These are phyloP conservation scores for Scaptodrosophila latifasciaeformis DNA, from an alignment of 2,888 invertebrate species.

Conservation along the genomic window DNA sequence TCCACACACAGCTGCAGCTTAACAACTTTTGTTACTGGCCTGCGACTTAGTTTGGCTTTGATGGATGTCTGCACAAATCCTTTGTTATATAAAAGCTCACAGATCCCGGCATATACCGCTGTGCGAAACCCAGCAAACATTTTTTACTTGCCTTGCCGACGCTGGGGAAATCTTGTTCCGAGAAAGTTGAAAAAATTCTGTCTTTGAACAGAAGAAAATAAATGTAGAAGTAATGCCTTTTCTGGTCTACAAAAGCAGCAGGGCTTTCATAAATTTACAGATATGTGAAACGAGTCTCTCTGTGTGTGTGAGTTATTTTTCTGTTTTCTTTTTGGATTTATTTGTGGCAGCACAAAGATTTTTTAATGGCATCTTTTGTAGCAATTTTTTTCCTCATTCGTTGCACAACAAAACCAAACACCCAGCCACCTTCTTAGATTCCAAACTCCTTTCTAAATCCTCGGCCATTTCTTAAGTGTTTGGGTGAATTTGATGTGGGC, in stretches of 20 bases:
- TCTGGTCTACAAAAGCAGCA: too few relatives aligned
- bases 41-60: conserved; percentile 65
- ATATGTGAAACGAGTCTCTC: background rate
- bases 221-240: too few relatives aligned
- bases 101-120: background rate
- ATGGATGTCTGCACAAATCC: conserved; percentile 50
- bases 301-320: conserved; percentile 20
- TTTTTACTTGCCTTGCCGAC: too few relatives aligned
- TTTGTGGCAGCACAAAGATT: conserved; percentile 66
- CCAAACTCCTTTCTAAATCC: conserved; percentile 39
- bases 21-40: conserved; percentile 56
- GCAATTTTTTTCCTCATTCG: conserved; percentile 64
- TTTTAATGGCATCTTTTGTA: conserved; percentile 68
- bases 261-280: too few relatives aligned
- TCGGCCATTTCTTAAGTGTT: conserved; percentile 34
- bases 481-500: conserved; percentile 45
- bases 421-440: too few relatives aligned
- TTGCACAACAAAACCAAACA: conserved; percentile 17
- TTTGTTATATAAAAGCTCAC: conserved; percentile 24
- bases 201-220: too few relatives aligned
- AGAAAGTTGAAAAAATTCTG: too few relatives aligned
- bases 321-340: conserved; percentile 55
- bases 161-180: too few relatives aligned
- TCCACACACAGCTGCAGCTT: conserved; percentile 33
- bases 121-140: too few relatives aligned